phyloP scores from a whole-genome alignment of 2,888 invertebrate genomes.

The Margaritifera margaritifera region DNA sequence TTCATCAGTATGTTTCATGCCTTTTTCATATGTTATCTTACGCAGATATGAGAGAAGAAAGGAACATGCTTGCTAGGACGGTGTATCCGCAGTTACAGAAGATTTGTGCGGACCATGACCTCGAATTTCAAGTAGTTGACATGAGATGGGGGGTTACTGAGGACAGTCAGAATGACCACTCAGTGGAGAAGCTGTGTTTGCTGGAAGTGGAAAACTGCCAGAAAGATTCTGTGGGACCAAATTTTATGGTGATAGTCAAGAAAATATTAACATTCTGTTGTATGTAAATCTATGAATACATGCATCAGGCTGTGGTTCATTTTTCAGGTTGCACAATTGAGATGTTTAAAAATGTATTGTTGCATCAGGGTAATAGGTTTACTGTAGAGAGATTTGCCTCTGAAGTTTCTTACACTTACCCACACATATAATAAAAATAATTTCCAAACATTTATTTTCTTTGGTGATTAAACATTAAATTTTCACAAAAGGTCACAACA shows the following conservation, averaged over 20 bases:
- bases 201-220: constrained; percentile 67
- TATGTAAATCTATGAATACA: not conserved
- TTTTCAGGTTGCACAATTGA: not conserved
- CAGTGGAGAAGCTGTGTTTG: constrained; percentile 64
- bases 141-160: constrained; percentile 71
- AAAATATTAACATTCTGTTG: not conserved
- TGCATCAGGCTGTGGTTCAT: not conserved
- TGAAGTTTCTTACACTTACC: no score
- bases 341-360: no score
- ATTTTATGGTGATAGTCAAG: constrained; percentile 62
- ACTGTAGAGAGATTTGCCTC: no score
- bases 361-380: no score
- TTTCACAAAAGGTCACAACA: no score
- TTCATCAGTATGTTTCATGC: not conserved
- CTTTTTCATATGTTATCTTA: constrained; percentile 4
- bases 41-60: constrained; percentile 65
- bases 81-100: constrained; percentile 61
- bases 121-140: constrained; percentile 69
- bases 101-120: constrained; percentile 52
- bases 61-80: constrained; percentile 60
- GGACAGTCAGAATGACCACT: constrained; percentile 65
- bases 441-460: no score
- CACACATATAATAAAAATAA: no score
- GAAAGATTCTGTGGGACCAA: constrained; percentile 65
- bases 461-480: no score